Percentiles rank a stretch among this genome's conserved stretches.
phyloP scores from a whole-genome alignment of 2,888 invertebrate species.

The Pyrrhosoma nymphula region DNA sequence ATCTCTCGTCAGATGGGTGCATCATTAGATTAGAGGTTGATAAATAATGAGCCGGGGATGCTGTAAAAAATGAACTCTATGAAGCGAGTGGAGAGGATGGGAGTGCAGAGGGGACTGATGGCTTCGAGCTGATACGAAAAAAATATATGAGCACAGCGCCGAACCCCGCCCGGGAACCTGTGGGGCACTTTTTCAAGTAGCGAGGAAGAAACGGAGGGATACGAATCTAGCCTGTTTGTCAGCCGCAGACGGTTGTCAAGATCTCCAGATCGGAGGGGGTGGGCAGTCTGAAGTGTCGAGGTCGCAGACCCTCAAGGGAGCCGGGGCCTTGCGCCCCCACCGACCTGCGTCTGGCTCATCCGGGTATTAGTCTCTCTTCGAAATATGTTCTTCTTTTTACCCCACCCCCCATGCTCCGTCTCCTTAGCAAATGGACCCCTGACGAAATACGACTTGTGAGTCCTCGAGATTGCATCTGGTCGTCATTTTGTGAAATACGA shows the following conservation, averaged over 20 bases:
- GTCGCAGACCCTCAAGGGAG: constrained; percentile 3
- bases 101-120: neutral
- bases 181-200: constrained; percentile 25
- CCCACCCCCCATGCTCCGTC: neutral
- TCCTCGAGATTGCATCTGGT: constrained; percentile 29
- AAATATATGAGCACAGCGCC: neutral
- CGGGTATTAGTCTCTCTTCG: constrained; percentile 53
- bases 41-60: constrained; percentile 46
- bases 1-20: constrained; percentile 21
- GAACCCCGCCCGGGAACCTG: neutral
- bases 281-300: neutral
- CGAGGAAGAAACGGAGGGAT: neutral
- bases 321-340: neutral
- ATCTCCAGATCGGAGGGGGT: constrained; percentile 5
- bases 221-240: constrained; percentile 51
- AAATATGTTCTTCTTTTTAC: neutral
- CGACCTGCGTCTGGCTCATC: neutral
- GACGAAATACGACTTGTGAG: constrained; percentile 23
- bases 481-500: neutral
- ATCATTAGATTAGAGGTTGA: constrained; percentile 57
- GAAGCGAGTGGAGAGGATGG: neutral
- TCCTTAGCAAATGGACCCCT: constrained; percentile 1
- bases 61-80: neutral
- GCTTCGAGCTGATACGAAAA: neutral
- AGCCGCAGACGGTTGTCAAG: constrained; percentile 57